A percentile compares a stretch with the other conserved stretches of the same genome.
Conservation (phyloP, 2,888 invertebrate genomes). For the Colletes collaris region DNA sequence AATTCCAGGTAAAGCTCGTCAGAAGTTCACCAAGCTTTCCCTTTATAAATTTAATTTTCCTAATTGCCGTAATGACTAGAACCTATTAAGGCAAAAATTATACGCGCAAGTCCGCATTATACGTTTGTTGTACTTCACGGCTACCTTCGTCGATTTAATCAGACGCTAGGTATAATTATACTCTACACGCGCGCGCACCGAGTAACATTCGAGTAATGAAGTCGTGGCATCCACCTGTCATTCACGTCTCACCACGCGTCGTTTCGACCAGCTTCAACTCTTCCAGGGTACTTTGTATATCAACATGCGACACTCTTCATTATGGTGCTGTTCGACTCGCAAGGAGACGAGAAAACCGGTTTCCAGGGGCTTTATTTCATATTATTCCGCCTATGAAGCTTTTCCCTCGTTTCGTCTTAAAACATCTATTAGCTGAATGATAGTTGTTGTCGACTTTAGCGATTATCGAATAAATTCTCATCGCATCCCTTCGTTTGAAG, state of each 20-base stretch:
- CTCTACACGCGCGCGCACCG: slow-evolving; percentile 2
- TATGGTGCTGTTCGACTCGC: slow-evolving; percentile 17
- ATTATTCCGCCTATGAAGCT: no score
- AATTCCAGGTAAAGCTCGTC: neutral
- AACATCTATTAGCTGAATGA: no score
- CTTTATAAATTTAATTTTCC: slow-evolving; percentile 7
- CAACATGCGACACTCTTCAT: slow-evolving; percentile 25
- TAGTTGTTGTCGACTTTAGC: no score
- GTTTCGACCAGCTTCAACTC: slow-evolving; percentile 18
- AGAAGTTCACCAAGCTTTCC: neutral
- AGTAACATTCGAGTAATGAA: slow-evolving; percentile 54
- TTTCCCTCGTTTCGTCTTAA: no score
- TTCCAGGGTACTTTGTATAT: slow-evolving; percentile 34
- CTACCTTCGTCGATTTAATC: slow-evolving; percentile 43
- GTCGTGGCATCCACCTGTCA: slow-evolving; percentile 47
- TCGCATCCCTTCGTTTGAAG: no score
- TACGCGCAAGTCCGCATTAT: slow-evolving; percentile 12
- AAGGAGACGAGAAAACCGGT: slow-evolving; percentile 1
- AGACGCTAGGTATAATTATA: slow-evolving; percentile 45
- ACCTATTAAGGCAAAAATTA: slow-evolving; percentile 36
- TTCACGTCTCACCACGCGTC: slow-evolving; percentile 24
- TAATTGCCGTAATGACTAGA: slow-evolving; percentile 19
- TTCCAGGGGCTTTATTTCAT: no score
- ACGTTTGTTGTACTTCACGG: slow-evolving; percentile 9
- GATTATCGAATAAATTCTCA: no score